A percentile compares a stretch with the other conserved stretches of the same genome.
Evolutionary conservation across 2,888 invertebrate genomes (phyloP).

Genomic region (Chrysolina oricalcia): DNA sequence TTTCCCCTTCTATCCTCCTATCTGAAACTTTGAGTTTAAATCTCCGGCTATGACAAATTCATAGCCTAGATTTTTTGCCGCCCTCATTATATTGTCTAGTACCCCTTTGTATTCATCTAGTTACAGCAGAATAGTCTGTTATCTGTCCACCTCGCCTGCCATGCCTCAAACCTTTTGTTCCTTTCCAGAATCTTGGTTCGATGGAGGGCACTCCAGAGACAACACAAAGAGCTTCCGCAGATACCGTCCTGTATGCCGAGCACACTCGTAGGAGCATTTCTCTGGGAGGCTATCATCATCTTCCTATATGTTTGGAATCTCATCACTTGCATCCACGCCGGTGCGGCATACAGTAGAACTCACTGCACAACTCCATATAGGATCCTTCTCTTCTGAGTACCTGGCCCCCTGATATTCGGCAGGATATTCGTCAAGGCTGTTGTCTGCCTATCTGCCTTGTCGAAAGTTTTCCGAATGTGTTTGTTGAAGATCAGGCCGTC

Average conservation of each 20-base stretch:
- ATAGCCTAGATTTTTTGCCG: background rate
- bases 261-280: background rate
- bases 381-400: too few relatives aligned
- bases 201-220: conserved; percentile 33
- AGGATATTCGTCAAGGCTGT: conserved; percentile 8
- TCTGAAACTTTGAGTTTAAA: background rate
- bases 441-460: background rate
- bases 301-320: too few relatives aligned
- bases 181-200: too few relatives aligned
- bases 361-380: background rate
- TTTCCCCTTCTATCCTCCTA: conserved; percentile 7
- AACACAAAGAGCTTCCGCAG: conserved; percentile 35
- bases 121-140: too few relatives aligned
- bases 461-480: background rate
- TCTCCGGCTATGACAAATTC: background rate
- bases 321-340: too few relatives aligned
- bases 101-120: too few relatives aligned
- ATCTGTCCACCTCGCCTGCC: too few relatives aligned
- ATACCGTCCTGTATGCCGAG: conserved; percentile 36
- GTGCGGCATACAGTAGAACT: too few relatives aligned
- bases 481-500: too few relatives aligned
- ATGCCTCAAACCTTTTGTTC: too few relatives aligned
- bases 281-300: background rate
- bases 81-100: background rate
- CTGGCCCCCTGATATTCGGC: too few relatives aligned